Percentiles rank a stretch among this genome's conserved stretches.
Conservation (phyloP, 2,113 vertebrate genomes). For the Panurus biarmicus region DNA sequence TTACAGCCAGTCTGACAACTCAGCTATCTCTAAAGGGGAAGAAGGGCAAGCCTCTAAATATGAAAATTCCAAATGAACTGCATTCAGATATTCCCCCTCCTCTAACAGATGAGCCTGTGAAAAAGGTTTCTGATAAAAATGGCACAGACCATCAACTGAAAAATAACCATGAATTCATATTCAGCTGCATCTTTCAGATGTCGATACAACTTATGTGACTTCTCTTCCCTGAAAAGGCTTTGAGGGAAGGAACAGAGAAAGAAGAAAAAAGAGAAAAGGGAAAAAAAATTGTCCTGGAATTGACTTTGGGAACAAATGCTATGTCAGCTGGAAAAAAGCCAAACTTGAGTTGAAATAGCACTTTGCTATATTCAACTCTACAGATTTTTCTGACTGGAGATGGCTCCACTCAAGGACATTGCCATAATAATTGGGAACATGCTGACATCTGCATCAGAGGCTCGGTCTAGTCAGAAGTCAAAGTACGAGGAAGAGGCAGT, state of each 20-base stretch:
- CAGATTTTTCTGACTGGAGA: neutral
- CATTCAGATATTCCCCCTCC: neutral
- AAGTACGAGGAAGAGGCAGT: neutral
- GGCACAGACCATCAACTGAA: neutral
- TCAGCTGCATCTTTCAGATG: neutral
- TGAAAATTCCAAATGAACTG: neutral
- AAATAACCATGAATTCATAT: neutral
- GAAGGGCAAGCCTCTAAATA: neutral
- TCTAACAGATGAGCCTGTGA: neutral
- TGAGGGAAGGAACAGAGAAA: neutral
- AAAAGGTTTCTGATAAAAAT: neutral
- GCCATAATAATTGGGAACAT: neutral
- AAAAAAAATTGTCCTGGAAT: neutral
- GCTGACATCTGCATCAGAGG: conserved; percentile 8
- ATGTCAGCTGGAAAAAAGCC: conserved; percentile 15
- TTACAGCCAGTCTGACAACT: neutral
- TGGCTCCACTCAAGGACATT: neutral
- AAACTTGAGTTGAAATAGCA: neutral
- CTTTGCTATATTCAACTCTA: neutral
- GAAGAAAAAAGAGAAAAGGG: neutral
- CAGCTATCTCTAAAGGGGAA: neutral
- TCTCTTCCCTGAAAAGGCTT: neutral
- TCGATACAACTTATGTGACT: neutral
- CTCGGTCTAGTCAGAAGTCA: neutral
- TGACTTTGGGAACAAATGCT: conserved; percentile 28